Base-by-base conservation (phyloP, 1,140 invertebrate genomes). In the Platyscapa corneri region DNA sequence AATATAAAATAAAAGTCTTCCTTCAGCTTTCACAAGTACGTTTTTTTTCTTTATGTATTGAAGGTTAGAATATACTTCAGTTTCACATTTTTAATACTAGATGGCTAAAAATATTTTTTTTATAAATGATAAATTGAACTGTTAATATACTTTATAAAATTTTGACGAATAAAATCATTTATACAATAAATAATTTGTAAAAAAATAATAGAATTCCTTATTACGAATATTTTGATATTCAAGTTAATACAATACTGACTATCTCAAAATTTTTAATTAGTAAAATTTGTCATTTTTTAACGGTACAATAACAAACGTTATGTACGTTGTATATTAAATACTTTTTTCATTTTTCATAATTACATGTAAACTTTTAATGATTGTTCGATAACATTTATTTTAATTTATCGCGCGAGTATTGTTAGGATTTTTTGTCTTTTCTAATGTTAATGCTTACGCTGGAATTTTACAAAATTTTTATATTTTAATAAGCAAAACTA, bases 71-170 rank as follows among this genome's bases (percentile, higher is more conserved):
- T 60, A n/a, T 42, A n/a, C 1, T 49, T 49, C 20, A 64, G 53
- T n/a, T 83, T 83, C 53, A 27, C 23, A 37, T 74, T 82, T 49
- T 42, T 10, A 27, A 72, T 56, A 56, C 80, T 39, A 82, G 80
- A 30, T 82, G 80, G 80, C 65, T 74, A 70, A 27, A 16, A 56
- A 23, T 7, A 74, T 74, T 74, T 53, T 53, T 5, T 30, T 65
- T 53, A 49, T 39, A 27, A 34, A 80, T 46, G 8, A 67, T 42
- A n/a, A 67, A 53, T 80, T 32, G 10, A 34, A 37, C 18, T 78
- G 10, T 37, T 56, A 10, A 60, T 65, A 27, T 30, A 30, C n/a
- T 65, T 80, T 34, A 37, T 60, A 78, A 60, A n/a, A 30, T 42
- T 42, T 23, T 23, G 10, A 39, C 20, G 34, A 74, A 37, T 8